Base-by-base conservation (phyloP, 2,113 vertebrate species). In the Heterocephalus glaber region DNA sequence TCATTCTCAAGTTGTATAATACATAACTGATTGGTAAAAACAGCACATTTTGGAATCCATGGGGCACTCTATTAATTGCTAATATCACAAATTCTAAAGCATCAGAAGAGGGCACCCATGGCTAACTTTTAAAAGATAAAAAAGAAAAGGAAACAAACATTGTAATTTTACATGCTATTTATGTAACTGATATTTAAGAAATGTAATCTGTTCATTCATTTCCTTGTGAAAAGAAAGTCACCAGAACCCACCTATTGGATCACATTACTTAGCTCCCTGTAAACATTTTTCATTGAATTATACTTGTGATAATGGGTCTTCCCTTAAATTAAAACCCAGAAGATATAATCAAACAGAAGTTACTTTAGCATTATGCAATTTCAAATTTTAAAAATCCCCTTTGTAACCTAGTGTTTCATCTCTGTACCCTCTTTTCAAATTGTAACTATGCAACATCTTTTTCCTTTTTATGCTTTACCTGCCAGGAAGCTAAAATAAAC, bases 171-270 rank as follows among this genome's bases (percentile, higher is more conserved):
- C n/a, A 89, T 52, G 33, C 58, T 68, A 74, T 66, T 80, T 92
- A 87, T 30, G 8, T 58, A 85, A 70, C 33, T 68, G 52, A 47
- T 72, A 92, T 44, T 88, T 92, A 60, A 68, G 56, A 92, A 93
- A 86, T 93, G 17, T 93, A 86, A 95, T 74, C 5, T 90, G 52
- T 83, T 95, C 76, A 95, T 65, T 93, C 19, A 83, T 12, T 88
- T 86, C 74, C 86, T 86, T 80, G 41, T 63, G 24, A 86, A 95
- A 66, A 86, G 82, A 86, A 66, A 41, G 54, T 80, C 30, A 84
- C 38, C 33, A 89, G 83, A 88, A 92, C 47, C 30, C 60, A 82
- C 52, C 17, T 47, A 47, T 9, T 41, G 72, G 26, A 77, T 79
- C 54, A 88, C 38, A 84, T 44, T 85, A 74, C 54, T 84, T 30